Base-by-base conservation (phyloP, 1,140 invertebrate species). In the Lordiphosa stackelbergi region DNA sequence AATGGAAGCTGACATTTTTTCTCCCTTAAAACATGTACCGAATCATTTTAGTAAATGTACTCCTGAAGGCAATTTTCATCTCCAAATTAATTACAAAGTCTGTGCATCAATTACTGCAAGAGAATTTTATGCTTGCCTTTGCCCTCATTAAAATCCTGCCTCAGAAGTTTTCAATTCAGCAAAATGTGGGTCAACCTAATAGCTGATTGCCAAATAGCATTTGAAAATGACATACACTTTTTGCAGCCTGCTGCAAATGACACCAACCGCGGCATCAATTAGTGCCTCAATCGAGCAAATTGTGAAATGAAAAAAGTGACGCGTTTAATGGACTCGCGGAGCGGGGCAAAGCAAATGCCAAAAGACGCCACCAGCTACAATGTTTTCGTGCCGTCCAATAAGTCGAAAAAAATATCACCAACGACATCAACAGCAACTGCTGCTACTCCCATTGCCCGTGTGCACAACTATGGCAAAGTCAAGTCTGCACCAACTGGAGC, bases 291-390 rank as follows among this genome's bases (percentile, higher is more conserved):
- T 37, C 53, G 56, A 52, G 53, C 58, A 60, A 31, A 73, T 77
- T 77, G 70, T 68, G 64, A 73, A 72, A 66, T 59, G 49, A 65
- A 48, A 71, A 65, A 68, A 79, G 66, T 79, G 74, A 68, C 62
- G 65, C 75, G 74, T 51, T 68, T 79, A 79, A 81, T 79, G 75
- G 77, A 72, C 54, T 65, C 64, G 37, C 62, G 54, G 31, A 56
- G 52, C 11, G 53, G 56, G 12, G 41, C 53, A 37, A 75, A 40
- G 31, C 48, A 65, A n/a, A 24, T 34, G 22, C 40, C 48, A 2
- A 75, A 69, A 65, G 68, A 68, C 53, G 59, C 66, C 54, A 13
- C 48, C 42, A 69, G 47, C 40, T 83, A 78, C 40, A 74, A 74
- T 64, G 71, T 41, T 19, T 71, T 79, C 13, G 53, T 73, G 40